Base-by-base conservation (phyloP, 2,113 vertebrate species). In the Callaeas wilsoni region DNA sequence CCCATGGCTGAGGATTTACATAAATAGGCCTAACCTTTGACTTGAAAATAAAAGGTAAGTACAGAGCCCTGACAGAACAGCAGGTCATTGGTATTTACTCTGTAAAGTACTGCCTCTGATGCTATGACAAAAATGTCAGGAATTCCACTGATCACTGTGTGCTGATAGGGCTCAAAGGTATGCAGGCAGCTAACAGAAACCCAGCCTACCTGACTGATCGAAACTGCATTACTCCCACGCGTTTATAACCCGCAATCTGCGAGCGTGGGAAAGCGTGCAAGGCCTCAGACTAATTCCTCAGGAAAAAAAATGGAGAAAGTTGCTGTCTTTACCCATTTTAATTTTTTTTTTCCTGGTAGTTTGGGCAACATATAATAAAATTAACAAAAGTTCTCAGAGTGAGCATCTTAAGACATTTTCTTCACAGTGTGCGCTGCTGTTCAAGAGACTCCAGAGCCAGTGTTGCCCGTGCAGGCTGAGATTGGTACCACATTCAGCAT, bases 11-110 rank as follows among this genome's bases (percentile, higher is more conserved):
- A 98, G 96, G 98, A 98, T 98, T 98, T 98, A 97, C 98, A 98
- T 98, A 98, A 98, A 98, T 97, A 97, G 96, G 96, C 96, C 97
- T 98, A 98, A 98, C 96, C 97, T 98, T 96, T 98, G 97, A 94
- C 96, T 97, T 91, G 70, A 96, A 97, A 98, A 98, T 97, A 97
- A 98, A 98, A 97, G 97, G 97, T 97, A 97, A 98, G 95, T 93
- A 95, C 91, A 97, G 97, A 97, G 94, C 96, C 96, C 96, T 95
- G 95, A 94, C 96, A 97, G 97, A 97, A 97, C 96, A 93, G 78
- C 96, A 94, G 97, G 97, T 98, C 97, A 97, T 93, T 97, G 97
- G 97, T 97, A 93, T 98, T 97, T 96, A 93, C 92, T 82, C 94
- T 94, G 96, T 84, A 96, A 97, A 97, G 97, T 85, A 89, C 77